phyloP scores from a whole-genome alignment of 92 coral and sea anemone genomes.

The Pocillopora grandis region DNA sequence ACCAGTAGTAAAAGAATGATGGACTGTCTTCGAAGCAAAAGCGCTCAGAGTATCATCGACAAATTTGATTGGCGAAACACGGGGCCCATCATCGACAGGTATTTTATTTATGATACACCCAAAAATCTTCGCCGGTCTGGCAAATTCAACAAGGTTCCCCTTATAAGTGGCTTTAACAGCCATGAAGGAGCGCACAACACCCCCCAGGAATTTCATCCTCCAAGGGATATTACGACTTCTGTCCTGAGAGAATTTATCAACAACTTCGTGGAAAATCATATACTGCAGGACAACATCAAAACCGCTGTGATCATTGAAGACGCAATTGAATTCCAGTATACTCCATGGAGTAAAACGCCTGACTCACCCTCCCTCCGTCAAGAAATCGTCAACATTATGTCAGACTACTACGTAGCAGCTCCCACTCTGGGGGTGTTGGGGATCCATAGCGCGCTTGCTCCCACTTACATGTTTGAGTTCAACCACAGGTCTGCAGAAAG shows the following conservation, averaged over 20 bases:
- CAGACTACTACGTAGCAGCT: conserved; percentile 67
- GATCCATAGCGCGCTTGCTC: conserved; percentile 50
- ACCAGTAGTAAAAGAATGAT: conserved; percentile 36
- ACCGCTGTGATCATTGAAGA: conserved; percentile 50
- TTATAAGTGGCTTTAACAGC: conserved; percentile 75
- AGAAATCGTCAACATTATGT: conserved; percentile 46
- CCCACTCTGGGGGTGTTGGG: conserved; percentile 62
- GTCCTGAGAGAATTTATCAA: conserved; percentile 33
- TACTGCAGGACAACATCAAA: background rate
- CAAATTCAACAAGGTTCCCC: conserved; percentile 50
- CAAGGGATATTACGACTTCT: conserved; percentile 37
- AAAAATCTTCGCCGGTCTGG: conserved; percentile 57
- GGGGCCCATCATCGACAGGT: conserved; percentile 69
- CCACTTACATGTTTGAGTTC: conserved; percentile 61
- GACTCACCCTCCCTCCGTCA: conserved; percentile 46
- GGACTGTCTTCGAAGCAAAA: conserved; percentile 60
- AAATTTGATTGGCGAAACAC: conserved; percentile 30
- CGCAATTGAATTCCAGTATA: conserved; percentile 74
- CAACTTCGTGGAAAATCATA: background rate
- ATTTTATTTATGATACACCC: conserved; percentile 67
- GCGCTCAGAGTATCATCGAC: conserved; percentile 41
- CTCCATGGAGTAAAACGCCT: conserved; percentile 58
- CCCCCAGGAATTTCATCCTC: background rate
- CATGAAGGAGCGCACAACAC: conserved; percentile 64
- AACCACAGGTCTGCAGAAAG: conserved; percentile 43